Base-by-base conservation (phyloP, 2,797 vertebrate genomes). In the Schizothorax lantsangensis region DNA sequence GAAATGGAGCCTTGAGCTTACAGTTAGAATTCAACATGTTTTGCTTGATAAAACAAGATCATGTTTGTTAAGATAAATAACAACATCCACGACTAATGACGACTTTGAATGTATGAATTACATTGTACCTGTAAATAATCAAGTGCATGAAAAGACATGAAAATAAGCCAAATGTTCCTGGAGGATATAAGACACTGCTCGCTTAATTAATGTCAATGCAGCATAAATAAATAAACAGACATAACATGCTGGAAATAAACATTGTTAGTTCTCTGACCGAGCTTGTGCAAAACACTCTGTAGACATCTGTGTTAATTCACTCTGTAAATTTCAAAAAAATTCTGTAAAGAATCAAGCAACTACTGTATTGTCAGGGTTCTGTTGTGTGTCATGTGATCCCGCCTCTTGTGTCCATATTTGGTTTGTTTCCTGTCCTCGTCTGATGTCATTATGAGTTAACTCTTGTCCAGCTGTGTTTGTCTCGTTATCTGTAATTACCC, bases 221-320 rank as follows among this genome's bases (percentile, higher is more conserved):
- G 66, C 66, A 80, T 52, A 77, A 69, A 78, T 40, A 84, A 68
- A 78, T 38, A 84, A 79, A 57, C 84, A 85, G 52, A 64, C 26
- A 59, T 49, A 52, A 79, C 62, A 79, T 40, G 30, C 45, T 66
- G 23, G 40, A 77, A 78, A 84, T 64, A 84, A 66, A 66, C 82
- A 84, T 75, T 33, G 15, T 74, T 45, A 43, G 26, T 59, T 83
- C 19, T 49, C 45, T 62, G 68, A 73, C 23, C 15, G 4, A 45
- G 69, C 38, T 45, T 64, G 2, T 62, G 57, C 40, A 64, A 74
- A 47, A 68, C 26, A 79, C 30, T 26, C 43, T 49, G 45, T 33
- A 49, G 45, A 78, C 30, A 49, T 84, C 45, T 52, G 17, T 49
- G 57, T n/a, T n/a, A n/a, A n/a, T n/a, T n/a, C n/a, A n/a, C n/a